Conservation (phyloP, 2,113 vertebrate species). For the Cisticola juncidis region DNA sequence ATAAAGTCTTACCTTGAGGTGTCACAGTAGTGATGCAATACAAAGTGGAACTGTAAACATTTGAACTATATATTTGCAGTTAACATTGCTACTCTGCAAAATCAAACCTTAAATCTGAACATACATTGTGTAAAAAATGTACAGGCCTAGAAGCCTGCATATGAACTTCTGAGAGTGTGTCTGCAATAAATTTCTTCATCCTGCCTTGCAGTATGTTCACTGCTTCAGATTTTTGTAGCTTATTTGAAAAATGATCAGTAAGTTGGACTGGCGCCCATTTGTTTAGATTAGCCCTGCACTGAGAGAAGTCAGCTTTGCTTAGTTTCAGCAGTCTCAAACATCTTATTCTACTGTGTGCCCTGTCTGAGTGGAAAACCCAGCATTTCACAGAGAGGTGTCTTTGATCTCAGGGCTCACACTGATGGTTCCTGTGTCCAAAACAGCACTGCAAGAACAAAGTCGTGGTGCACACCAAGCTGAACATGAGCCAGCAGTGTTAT, state of each 20-base stretch:
- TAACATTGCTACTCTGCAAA: background rate
- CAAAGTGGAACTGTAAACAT: background rate
- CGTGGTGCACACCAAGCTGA: background rate
- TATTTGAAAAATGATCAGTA: background rate
- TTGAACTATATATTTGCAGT: background rate
- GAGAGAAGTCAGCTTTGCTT: background rate
- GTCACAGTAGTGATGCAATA: background rate
- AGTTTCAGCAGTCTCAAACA: background rate
- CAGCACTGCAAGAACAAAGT: background rate
- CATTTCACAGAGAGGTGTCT: background rate
- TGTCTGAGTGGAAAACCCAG: background rate
- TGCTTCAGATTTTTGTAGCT: background rate
- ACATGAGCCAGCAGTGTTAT: background rate
- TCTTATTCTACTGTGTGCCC: background rate
- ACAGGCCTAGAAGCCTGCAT: background rate
- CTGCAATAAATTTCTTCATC: background rate
- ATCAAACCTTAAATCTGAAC: background rate
- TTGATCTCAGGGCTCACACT: background rate
- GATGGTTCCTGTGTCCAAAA: background rate
- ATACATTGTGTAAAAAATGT: background rate
- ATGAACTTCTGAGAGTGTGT: background rate
- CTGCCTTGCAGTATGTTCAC: background rate
- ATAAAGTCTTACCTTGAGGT: background rate
- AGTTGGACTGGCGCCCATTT: background rate
- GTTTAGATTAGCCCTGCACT: background rate